Conservation (phyloP, 2,888 invertebrate genomes). For the Tanypteryx hageni region DNA sequence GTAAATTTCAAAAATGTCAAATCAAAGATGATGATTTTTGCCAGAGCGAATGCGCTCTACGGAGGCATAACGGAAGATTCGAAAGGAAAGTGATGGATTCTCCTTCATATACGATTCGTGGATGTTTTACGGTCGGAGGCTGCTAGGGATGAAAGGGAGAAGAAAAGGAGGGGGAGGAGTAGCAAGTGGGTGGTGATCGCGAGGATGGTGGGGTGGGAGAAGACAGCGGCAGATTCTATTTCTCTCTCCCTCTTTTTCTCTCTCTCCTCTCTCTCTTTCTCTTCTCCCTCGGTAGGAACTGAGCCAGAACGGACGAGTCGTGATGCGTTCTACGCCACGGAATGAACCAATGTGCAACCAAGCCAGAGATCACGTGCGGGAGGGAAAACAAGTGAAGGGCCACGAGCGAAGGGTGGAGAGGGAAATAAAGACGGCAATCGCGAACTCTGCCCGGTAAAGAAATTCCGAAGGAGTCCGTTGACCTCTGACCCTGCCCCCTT, state of each 20-base stretch:
- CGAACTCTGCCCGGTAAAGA: conserved; percentile 15
- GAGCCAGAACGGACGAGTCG: conserved; percentile 16
- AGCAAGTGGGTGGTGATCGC: too few relatives aligned
- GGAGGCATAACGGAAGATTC: conserved; percentile 21
- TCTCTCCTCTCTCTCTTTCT: too few relatives aligned
- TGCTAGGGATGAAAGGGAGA: neutral
- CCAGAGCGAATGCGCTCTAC: neutral
- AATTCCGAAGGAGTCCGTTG: conserved; percentile 22
- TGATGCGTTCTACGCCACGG: conserved; percentile 18
- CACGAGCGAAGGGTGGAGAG: neutral
- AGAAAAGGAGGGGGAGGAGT: neutral
- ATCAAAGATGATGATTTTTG: neutral
- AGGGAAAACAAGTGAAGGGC: conserved; percentile 24
- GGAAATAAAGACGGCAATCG: conserved; percentile 28
- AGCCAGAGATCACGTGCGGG: conserved; percentile 20
- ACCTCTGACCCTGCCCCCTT: neutral
- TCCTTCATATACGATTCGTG: conserved; percentile 20
- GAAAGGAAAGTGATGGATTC: conserved; percentile 5
- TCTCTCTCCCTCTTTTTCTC: too few relatives aligned
- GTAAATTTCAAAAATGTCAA: too few relatives aligned
- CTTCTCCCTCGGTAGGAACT: conserved; percentile 2
- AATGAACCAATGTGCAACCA: conserved; percentile 31
- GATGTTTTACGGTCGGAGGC: neutral
- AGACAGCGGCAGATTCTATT: neutral
- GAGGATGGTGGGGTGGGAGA: neutral